Evolutionary conservation across 2,888 invertebrate species (phyloP), one percentile per base, ranked within the genome.

Genomic region (Pegoplata infirma): DNA sequence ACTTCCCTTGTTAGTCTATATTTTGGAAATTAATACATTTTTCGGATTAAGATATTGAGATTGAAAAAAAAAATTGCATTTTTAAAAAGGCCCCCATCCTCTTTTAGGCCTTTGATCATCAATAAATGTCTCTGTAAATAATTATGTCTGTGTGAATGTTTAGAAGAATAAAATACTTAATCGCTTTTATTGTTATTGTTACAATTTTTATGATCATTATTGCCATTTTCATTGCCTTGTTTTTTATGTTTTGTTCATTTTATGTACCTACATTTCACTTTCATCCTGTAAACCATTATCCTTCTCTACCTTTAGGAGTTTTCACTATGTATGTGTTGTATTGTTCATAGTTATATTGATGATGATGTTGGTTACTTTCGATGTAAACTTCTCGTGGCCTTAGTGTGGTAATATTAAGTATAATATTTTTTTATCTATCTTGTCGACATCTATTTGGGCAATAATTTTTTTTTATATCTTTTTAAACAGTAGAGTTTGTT

Each of bases 151-250:
- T 40, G 36, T 40, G 36, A 8, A 2, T 40, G 36, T 40, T 40
- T 25, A 4, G 12, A 40, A n/a, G 10, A 40, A 40, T 66, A 59
- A 68, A 68, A 78, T 74, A 75, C 67, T 79, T 71, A 79, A 79
- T 71, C 66, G 78, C n/a, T 71, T 79, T 79, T 79, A 74, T 74
- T 74, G 59, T 73, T 73, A 68, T 77, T 73, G 68, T 58, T 47
- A 63, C 63, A 55, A 67, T 67, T 71, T 75, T 74, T 79, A 74
- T 67, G 66, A 56, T 66, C 56, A 67, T 75, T 75, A 58, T 67
- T 44, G 64, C 28, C 69, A 69, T 21, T 46, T 67, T 55, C 28
- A 67, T 55, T 14, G 67, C 12, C 55, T 40, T 40, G 25, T 66
- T 40, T 53, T 46, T 25, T 53, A 21, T 64, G 69, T 58, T 53